Evolutionary conservation across 2,888 invertebrate species (phyloP).

Genomic region (Drosophila nigritarsus): DNA sequence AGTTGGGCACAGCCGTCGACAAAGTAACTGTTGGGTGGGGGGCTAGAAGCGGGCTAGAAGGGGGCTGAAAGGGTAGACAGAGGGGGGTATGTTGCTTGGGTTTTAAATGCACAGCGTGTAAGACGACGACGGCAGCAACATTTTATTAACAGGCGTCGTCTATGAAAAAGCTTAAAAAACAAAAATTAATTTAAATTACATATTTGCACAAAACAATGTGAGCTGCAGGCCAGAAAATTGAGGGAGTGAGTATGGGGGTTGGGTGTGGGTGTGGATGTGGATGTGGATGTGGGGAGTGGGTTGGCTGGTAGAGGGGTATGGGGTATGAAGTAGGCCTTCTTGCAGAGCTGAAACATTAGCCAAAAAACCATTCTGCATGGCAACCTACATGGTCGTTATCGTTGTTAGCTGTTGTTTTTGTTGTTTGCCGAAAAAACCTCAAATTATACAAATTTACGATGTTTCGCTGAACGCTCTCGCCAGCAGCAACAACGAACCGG

Average conservation of each 20-base stretch:
- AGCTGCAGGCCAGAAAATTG: conserved; percentile 21
- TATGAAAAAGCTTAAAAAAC: conserved; percentile 74
- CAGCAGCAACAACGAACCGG: conserved; percentile 36
- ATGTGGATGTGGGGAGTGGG: too few species aligned
- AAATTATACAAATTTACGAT: conserved; percentile 77
- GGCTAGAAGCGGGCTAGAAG: background rate
- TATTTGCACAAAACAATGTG: conserved; percentile 73
- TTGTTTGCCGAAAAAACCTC: conserved; percentile 63
- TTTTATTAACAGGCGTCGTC: conserved; percentile 76
- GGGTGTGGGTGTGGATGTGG: too few species aligned
- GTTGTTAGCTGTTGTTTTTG: conserved; percentile 35
- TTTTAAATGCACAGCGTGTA: conserved; percentile 21
- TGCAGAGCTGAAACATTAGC: conserved; percentile 10
- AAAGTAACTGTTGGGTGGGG: conserved; percentile 2
- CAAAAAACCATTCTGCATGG: background rate
- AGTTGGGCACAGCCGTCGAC: conserved; percentile 63
- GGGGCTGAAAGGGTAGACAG: background rate
- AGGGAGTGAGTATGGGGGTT: too few species aligned
- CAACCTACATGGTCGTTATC: conserved; percentile 36
- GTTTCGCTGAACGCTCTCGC: conserved; percentile 47
- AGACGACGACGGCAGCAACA: conserved; percentile 42
- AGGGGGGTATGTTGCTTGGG: background rate
- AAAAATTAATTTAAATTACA: conserved; percentile 80
- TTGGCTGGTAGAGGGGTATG: background rate
- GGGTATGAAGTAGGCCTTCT: background rate